Base-by-base conservation (phyloP, 2,113 vertebrate genomes). In the Ploceus nigricollis region DNA sequence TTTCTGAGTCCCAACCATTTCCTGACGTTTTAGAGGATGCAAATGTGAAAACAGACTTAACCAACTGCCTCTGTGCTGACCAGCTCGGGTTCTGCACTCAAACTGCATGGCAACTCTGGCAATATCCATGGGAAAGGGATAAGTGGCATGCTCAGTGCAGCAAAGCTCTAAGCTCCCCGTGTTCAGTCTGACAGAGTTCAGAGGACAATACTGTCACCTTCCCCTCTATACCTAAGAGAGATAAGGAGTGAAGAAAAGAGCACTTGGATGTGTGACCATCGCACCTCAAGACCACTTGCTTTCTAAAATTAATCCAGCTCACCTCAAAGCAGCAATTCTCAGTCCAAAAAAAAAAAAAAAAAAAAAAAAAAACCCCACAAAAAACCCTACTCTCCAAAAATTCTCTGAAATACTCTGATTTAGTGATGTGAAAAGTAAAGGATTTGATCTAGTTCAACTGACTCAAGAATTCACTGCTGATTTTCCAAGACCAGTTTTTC, bases 401-500 rank as follows among this genome's bases (percentile, higher is more conserved):
- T 2, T 65, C 35, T 37, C 15, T 10, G 9, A 66, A 69, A 50
- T 2, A 69, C 35, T 37, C 15, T 10, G 9, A 35, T 53, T 48
- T 45, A 28, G 35, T 9, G 15, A 63, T 5, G 7, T 9, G n/a
- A 81, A 77, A 80, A 57, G 40, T 4, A 72, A 76, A 83, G 15
- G 21, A 50, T 65, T 33, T 28, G 22, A 91, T 77, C 9, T 50
- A 63, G 25, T 25, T 45, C 51, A 57, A 42, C 20, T 60, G 40
- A 48, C 37, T 15, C 37, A 70, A 61, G 61, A 91, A 73, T 61
- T 56, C 22, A 81, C 15, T 30, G n/a, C 25, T 40, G 22, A 64
- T 85, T 96, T 90, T 89, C 39, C 25, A 58, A 89, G 72, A 63
- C 10, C 3, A 89, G 31, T 45, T 82, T 78, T 84, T 69, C 80